phyloP scores from a whole-genome alignment of 2,888 invertebrate species.

The Tenthredo notha region DNA sequence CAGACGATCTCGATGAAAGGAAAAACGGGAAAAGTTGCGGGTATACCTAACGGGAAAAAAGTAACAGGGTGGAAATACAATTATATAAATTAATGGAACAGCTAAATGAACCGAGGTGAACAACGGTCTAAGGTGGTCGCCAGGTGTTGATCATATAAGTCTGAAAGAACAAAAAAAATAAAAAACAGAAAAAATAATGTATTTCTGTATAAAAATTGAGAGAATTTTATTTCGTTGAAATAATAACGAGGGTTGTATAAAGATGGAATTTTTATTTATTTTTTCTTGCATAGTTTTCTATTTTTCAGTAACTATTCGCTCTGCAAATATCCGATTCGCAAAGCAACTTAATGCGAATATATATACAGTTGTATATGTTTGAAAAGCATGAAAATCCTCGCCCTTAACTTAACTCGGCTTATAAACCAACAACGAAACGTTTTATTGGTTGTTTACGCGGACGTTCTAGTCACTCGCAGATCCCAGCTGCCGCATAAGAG shows the following conservation, averaged over 20 bases:
- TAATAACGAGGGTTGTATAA: background rate
- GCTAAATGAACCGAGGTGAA: background rate
- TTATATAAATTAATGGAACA: slow-evolving; percentile 6
- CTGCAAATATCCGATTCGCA: no score
- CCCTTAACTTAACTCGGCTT: slow-evolving; percentile 14
- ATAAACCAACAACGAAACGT: slow-evolving; percentile 45
- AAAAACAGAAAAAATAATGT: background rate
- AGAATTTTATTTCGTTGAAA: background rate
- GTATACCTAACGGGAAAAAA: background rate
- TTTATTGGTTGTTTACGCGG: slow-evolving; percentile 48
- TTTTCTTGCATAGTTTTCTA: background rate
- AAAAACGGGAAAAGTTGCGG: background rate
- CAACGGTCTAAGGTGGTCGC: background rate
- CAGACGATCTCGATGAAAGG: slow-evolving; percentile 5
- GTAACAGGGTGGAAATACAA: slow-evolving; percentile 34
- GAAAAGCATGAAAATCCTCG: slow-evolving; percentile 1
- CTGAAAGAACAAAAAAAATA: background rate
- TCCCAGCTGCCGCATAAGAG: slow-evolving; percentile 47
- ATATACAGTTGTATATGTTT: background rate
- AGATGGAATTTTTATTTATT: no score
- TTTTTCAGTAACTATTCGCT: background rate
- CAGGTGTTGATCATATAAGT: background rate
- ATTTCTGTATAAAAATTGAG: background rate
- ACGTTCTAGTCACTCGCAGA: slow-evolving; percentile 42
- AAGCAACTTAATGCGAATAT: background rate